A percentile compares a stretch with the other conserved stretches of the same genome.
phyloP scores from a whole-genome alignment of 1,140 invertebrate species.

The Potamilus streckersoni region DNA sequence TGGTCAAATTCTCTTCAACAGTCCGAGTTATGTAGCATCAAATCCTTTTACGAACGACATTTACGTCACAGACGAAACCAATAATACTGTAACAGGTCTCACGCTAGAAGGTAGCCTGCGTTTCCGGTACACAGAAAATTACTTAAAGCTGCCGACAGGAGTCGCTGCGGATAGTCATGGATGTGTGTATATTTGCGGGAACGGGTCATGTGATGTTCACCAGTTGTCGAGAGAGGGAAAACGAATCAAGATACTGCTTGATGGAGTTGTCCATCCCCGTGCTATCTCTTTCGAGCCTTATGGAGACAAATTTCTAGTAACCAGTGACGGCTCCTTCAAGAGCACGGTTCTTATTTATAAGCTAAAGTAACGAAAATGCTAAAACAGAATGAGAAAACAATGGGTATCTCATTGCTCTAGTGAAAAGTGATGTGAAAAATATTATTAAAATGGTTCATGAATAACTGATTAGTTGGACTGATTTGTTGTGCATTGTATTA shows the following conservation, averaged over 20 bases:
- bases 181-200: constrained; percentile 32
- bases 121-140: constrained; percentile 14
- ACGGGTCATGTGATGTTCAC: constrained; percentile 29
- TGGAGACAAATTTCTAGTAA: constrained; percentile 23
- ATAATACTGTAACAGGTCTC: constrained; percentile 28
- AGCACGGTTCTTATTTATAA: constrained; percentile 13
- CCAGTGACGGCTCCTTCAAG: constrained; percentile 31
- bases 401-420: too few relatives aligned
- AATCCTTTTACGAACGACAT: constrained; percentile 28
- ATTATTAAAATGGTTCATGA: too few relatives aligned
- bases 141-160: constrained; percentile 24
- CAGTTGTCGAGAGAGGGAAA: constrained; percentile 27
- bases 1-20: constrained; percentile 12
- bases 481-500: too few relatives aligned
- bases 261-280: constrained; percentile 23
- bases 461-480: too few relatives aligned
- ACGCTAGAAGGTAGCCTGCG: constrained; percentile 23
- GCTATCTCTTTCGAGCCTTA: constrained; percentile 33
- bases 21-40: constrained; percentile 27
- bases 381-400: too few relatives aligned
- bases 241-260: constrained; percentile 20
- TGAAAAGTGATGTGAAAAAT: too few relatives aligned
- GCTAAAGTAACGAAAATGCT: too few relatives aligned
- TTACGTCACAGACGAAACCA: constrained; percentile 29
- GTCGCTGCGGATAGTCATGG: constrained; percentile 33